Conservation (phyloP, 2,888 invertebrate genomes). For the Podabrus alpinus region DNA sequence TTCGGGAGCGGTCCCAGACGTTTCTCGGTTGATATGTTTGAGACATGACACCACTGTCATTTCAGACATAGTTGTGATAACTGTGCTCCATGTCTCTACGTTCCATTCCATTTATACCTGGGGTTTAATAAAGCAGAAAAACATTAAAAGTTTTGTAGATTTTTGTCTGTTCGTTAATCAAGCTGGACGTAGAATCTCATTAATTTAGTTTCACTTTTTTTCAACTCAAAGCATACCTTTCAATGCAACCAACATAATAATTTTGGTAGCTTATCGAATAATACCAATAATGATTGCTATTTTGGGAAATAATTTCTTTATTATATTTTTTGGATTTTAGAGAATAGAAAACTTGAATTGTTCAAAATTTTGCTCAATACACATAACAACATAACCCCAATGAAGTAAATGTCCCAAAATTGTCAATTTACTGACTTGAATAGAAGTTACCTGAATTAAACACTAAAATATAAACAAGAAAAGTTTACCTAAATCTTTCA, state of each 20-base stretch:
- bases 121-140: conserved; percentile 37
- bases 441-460: conserved; percentile 33
- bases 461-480: background rate
- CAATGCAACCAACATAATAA: too few species aligned
- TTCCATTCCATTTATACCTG: conserved; percentile 41
- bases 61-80: conserved; percentile 34
- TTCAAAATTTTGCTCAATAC: too few species aligned
- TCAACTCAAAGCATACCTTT: too few species aligned
- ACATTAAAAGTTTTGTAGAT: conserved; percentile 16
- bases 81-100: conserved; percentile 39
- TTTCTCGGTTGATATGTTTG: conserved; percentile 35
- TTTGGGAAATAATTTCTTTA: too few species aligned
- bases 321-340: too few species aligned
- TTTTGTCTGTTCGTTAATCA: background rate
- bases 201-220: background rate
- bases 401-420: background rate
- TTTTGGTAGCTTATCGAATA: too few species aligned
- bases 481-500: conserved; percentile 20
- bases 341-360: too few species aligned
- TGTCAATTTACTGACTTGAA: conserved; percentile 6
- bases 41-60: conserved; percentile 47
- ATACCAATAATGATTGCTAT: too few species aligned
- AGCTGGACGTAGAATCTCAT: background rate
- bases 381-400: background rate
- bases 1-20: conserved; percentile 32